Conservation (phyloP, 2,888 invertebrate species). For the Scrobipalpa costella region DNA sequence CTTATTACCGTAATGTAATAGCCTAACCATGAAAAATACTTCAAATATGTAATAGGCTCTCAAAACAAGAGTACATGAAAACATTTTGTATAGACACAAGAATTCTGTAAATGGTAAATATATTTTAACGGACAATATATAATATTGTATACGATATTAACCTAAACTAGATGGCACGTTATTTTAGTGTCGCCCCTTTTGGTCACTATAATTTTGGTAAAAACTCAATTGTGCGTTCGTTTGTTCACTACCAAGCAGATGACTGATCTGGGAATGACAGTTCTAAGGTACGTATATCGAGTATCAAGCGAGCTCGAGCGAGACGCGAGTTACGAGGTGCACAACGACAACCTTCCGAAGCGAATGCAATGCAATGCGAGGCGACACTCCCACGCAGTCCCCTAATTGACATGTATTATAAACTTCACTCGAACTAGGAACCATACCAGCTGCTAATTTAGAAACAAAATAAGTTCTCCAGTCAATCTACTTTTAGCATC, state of each 20-base stretch:
- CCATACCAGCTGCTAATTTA: constrained; percentile 81
- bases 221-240: constrained; percentile 77
- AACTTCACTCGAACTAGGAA: constrained; percentile 81
- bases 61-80: constrained; percentile 82
- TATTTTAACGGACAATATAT: constrained; percentile 82
- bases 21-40: constrained; percentile 61
- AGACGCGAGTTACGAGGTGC: constrained; percentile 36
- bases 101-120: constrained; percentile 82
- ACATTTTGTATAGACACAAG: constrained; percentile 82
- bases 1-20: constrained; percentile 47
- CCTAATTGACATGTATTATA: constrained; percentile 78
- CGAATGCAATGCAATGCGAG: constrained; percentile 46
- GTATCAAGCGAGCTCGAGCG: constrained; percentile 1
- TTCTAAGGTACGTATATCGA: constrained; percentile 52
- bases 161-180: constrained; percentile 83
- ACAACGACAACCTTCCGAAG: constrained; percentile 31
- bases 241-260: constrained; percentile 58
- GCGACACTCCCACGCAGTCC: constrained; percentile 79
- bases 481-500: constrained; percentile 55
- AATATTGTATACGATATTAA: constrained; percentile 82
- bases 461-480: constrained; percentile 69
- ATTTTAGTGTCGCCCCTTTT: constrained; percentile 78
- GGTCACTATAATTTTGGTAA: constrained; percentile 64
- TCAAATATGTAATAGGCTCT: constrained; percentile 79
- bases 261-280: constrained; percentile 40